These are phyloP conservation scores for Mantis religiosa DNA, from an alignment of 2,888 invertebrate genomes.

Conservation along the genomic window DNA sequence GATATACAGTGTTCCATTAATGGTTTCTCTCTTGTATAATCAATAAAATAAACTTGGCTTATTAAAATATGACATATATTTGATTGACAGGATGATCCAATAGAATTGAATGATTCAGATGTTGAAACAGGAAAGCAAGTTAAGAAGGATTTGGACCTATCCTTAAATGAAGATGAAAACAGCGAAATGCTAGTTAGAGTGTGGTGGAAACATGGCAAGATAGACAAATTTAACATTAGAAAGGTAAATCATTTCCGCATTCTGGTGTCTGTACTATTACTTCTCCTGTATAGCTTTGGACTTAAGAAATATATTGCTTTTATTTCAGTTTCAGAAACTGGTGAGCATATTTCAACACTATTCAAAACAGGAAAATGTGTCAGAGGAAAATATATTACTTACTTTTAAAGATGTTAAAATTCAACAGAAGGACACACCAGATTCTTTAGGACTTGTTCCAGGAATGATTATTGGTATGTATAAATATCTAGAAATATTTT, in stretches of 20 bases:
- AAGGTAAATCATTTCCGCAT: constrained; percentile 31
- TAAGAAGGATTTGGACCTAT: constrained; percentile 1
- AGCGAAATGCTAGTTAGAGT: constrained; percentile 38
- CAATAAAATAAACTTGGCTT: not conserved
- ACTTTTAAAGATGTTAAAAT: constrained; percentile 36
- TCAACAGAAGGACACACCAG: constrained; percentile 38
- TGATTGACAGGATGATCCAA: not conserved
- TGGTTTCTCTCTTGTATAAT: not conserved
- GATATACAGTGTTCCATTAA: no score
- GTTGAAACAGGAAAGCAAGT: not conserved
- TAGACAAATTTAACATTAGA: constrained; percentile 36
- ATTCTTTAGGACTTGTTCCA: constrained; percentile 24
- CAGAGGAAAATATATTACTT: constrained; percentile 37
- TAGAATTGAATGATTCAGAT: not conserved
- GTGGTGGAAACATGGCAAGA: constrained; percentile 38
- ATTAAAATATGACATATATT: not conserved
- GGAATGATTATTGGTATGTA: not conserved
- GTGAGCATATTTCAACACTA: constrained; percentile 38
- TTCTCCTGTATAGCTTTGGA: not conserved
- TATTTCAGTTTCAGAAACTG: constrained; percentile 38
- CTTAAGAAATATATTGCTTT: not conserved
- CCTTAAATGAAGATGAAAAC: constrained; percentile 32
- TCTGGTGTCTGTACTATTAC: not conserved
- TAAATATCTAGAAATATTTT: not conserved
- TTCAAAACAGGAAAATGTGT: constrained; percentile 37